These are phyloP conservation scores for Microcebus tavaratra DNA, from an alignment of 2,113 vertebrate species.

Conservation along the genomic window DNA sequence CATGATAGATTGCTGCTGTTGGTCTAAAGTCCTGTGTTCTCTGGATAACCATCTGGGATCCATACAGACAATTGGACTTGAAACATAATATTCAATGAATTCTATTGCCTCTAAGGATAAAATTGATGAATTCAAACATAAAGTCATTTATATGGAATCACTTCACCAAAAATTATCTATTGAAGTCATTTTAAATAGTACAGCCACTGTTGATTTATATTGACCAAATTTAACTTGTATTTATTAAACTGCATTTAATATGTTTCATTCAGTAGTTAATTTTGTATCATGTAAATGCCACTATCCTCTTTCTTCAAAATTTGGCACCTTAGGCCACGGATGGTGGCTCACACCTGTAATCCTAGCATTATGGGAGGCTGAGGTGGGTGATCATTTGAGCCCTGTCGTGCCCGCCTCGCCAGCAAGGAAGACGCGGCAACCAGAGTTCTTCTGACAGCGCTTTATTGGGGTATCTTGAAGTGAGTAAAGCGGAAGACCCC, in stretches of 20 bases:
- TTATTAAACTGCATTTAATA: background rate
- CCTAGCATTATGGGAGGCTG: no score
- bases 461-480: no score
- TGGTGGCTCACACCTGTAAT: no score
- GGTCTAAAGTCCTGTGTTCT: background rate
- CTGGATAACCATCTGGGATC: slow-evolving; percentile 46
- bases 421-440: no score
- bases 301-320: background rate
- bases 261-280: slow-evolving; percentile 29
- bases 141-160: background rate
- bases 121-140: background rate
- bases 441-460: no score
- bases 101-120: slow-evolving; percentile 56
- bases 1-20: slow-evolving; percentile 16
- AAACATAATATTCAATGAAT: slow-evolving; percentile 54
- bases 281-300: background rate
- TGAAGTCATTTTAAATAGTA: slow-evolving; percentile 12
- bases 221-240: background rate
- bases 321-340: background rate
- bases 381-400: no score
- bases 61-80: background rate
- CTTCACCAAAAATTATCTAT: background rate
- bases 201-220: background rate
- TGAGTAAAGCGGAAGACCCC: no score
- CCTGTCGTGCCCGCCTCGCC: no score